Evolutionary conservation across 2,113 vertebrate species (phyloP), one percentile per base, ranked within the genome.

Genomic region (Forbesichthys papilliferus): DNA sequence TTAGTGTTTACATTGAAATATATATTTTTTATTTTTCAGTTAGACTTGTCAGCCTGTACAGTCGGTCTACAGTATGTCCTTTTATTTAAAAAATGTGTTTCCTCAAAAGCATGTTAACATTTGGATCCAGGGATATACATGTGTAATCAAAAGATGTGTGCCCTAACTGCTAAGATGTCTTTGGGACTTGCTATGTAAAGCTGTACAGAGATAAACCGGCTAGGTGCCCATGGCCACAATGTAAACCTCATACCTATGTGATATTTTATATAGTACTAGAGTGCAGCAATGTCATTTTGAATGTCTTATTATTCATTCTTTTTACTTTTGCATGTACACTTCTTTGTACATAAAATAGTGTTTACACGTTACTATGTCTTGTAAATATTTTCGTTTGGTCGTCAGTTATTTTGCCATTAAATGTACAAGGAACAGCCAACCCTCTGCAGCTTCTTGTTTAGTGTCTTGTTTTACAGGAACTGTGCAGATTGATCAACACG

Each of bases 311-410:
- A 93, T 27, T 27, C 27, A 87, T 94, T 94, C 91, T 92, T 89
- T 92, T 95, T 95, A 91, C 88, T 93, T 96, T 96, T 97, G 96
- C 96, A 96, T 97, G 95, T 98, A 95, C 92, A 96, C 95, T 96
- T 96, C 93, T 95, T 94, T 97, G 95, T 97, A 97, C 94, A 98
- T 94, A 93, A 84, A 90, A 93, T 75, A 93, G 90, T 95, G 94
- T 96, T 96, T 94, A 95, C 95, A 94, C 92, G 93, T 92, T 94
- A 94, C 74, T 79, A 66, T 69, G 90, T 95, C 94, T 94, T 98
- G 95, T 98, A 96, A 94, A 96, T 97, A 98, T 94, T 93, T 94
- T 94, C 92, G 81, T 95, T 98, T 96, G 94, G 93, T 94, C 95
- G 92, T 95, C 92, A 91, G 88, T 97, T 96, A 94, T 94, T 96